phyloP scores from a whole-genome alignment of 2,797 vertebrate species.

The Lophotriccus pileatus region DNA sequence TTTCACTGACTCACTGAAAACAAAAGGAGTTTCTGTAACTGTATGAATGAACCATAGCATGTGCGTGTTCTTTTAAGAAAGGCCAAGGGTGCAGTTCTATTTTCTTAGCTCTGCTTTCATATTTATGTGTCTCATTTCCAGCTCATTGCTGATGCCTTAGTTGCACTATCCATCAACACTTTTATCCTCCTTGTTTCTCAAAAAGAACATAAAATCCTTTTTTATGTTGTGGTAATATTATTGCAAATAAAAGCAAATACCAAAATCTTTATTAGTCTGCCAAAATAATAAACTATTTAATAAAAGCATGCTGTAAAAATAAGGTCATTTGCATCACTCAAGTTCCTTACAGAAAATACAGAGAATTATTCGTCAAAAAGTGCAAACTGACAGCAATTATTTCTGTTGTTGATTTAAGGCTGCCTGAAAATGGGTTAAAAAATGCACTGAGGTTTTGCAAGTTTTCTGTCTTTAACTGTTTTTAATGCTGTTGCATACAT shows the following conservation, averaged over 20 bases:
- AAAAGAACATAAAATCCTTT: conserved; percentile 93
- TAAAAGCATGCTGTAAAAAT: conserved; percentile 92
- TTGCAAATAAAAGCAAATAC: conserved; percentile 92
- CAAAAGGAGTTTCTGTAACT: conserved; percentile 88
- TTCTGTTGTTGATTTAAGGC: conserved; percentile 69
- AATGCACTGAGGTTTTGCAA: conserved; percentile 62
- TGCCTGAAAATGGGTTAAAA: conserved; percentile 65
- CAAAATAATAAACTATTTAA: conserved; percentile 92
- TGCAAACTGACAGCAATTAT: conserved; percentile 78
- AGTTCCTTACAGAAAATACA: conserved; percentile 78
- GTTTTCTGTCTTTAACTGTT: conserved; percentile 67
- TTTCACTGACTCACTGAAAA: conserved; percentile 66
- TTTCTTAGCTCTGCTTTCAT: conserved; percentile 89
- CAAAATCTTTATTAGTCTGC: conserved; percentile 92
- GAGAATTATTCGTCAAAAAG: conserved; percentile 83
- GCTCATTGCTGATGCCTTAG: conserved; percentile 91
- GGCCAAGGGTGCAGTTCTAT: conserved; percentile 94
- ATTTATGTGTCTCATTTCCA: conserved; percentile 99
- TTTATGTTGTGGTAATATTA: conserved; percentile 91
- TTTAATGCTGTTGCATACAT: conserved; percentile 46
- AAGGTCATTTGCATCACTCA: conserved; percentile 89
- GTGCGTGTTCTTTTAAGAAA: conserved; percentile 92
- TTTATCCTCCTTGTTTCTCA: conserved; percentile 92
- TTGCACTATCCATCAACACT: conserved; percentile 94
- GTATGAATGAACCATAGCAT: conserved; percentile 92